These are phyloP conservation scores for Synodontis membranacea DNA, from an alignment of 2,113 vertebrate genomes.

Conservation along the genomic window DNA sequence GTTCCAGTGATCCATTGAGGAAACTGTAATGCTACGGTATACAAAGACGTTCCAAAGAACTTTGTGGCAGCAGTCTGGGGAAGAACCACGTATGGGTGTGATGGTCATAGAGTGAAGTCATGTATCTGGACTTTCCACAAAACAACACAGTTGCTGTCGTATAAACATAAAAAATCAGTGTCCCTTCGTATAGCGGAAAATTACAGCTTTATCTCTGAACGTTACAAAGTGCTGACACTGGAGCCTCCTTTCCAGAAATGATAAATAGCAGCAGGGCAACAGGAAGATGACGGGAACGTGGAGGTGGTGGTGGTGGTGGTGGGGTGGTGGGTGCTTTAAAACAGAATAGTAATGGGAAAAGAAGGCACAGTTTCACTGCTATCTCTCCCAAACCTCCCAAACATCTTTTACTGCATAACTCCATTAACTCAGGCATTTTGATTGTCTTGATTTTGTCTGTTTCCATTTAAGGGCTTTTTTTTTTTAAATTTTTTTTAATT, in stretches of 20 bases:
- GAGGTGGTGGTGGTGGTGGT: too few relatives aligned
- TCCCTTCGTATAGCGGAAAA: not conserved
- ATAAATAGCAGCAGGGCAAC: not conserved
- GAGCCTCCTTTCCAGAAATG: not conserved
- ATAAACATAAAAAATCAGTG: not conserved
- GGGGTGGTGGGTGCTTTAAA: not conserved
- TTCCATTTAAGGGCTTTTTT: not conserved
- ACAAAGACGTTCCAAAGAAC: not conserved
- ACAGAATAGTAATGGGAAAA: not conserved
- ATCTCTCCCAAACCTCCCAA: not conserved
- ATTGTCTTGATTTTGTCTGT: not conserved
- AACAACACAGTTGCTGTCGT: not conserved
- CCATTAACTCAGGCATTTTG: not conserved
- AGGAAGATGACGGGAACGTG: not conserved
- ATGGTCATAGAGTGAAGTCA: not conserved
- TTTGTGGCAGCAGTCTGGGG: not conserved
- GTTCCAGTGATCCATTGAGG: too few relatives aligned
- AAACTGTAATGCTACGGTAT: not conserved
- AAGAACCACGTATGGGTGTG: not conserved
- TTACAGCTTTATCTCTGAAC: not conserved
- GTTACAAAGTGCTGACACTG: not conserved
- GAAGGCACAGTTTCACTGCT: not conserved
- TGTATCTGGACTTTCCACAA: not conserved
- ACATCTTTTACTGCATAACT: conserved; percentile 6
- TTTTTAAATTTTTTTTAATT: conserved; percentile 50